Evolutionary conservation across 2,888 invertebrate genomes (phyloP).

Genomic region (Chloromyia formosa): DNA sequence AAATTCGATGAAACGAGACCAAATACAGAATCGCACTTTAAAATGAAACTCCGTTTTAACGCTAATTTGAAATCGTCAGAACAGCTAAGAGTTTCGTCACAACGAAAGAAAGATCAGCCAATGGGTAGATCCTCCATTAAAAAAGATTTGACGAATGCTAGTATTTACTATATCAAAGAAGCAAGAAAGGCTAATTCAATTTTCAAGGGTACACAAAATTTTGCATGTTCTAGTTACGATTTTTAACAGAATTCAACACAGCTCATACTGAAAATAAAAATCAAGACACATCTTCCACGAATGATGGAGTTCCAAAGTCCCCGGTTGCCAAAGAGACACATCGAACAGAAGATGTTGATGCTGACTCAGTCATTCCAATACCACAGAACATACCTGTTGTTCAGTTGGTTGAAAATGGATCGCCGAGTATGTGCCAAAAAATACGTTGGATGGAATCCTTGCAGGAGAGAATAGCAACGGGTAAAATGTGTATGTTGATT

Average conservation of each 20-base stretch:
- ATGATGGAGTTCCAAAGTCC: too few relatives aligned
- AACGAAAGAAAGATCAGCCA: background rate
- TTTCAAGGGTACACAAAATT: too few relatives aligned
- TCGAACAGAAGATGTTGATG: background rate
- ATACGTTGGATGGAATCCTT: too few relatives aligned
- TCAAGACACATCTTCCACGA: too few relatives aligned
- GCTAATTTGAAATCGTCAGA: constrained; percentile 16
- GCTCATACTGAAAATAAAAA: background rate
- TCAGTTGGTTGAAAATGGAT: too few relatives aligned
- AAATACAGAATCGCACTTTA: constrained; percentile 23
- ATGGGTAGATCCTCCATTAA: background rate
- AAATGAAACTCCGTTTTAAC: constrained; percentile 24
- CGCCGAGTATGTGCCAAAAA: too few relatives aligned
- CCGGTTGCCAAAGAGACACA: too few relatives aligned
- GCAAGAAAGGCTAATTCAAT: too few relatives aligned
- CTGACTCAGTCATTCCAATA: too few relatives aligned
- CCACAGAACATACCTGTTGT: too few relatives aligned
- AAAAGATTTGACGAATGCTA: background rate
- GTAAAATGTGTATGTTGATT: background rate
- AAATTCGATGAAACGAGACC: constrained; percentile 6
- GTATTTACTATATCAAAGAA: background rate
- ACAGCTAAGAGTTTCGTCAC: constrained; percentile 9
- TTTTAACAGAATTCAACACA: background rate
- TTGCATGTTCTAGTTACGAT: too few relatives aligned
- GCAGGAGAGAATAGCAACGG: too few relatives aligned